Base-by-base conservation (phyloP, 2,888 invertebrate genomes). In the Sarcophaga caerulescens region DNA sequence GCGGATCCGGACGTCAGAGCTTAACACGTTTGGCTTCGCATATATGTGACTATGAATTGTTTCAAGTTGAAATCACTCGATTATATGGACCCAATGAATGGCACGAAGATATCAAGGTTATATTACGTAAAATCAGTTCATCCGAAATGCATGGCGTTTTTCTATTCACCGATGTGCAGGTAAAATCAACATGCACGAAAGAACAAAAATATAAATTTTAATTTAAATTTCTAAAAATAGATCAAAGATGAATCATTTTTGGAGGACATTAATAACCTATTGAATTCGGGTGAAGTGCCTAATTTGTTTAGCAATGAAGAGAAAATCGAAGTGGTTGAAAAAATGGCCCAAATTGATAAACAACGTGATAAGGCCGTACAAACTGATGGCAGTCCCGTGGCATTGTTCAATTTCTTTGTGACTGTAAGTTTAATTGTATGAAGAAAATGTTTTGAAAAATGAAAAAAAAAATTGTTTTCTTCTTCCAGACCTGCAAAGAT, bases 281-380 rank as follows among this genome's bases (percentile, higher is more conserved):
- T 99, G 66, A 98, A 98, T 92, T 96, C 97, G 0, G 98, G 98
- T 4, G 98, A 98, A 94, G 97, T 98, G 0, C 98, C 98, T 0
- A 98, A 98, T 93, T 94, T 99, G 75, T 98, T 97, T 90, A 94
- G 94, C 14, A 93, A 95, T 5, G 98, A 98, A 89, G 98, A 99
- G 91, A 97, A 97, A 92, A 95, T 96, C 3, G 98, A 99, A 90
- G 94, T 99, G 47, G 97, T 97, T 92, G 98, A 99, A 90, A 98
- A 97, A 93, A 98, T 99, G 98, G 94, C 97, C 90, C 94, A 96
- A 94, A 95, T 98, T 80, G 99, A 99, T 92, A 95, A 98, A 86
- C 98, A 97, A 90, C 94, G 97, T 23, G 98, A 98, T 90, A 97
- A 96, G 93, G 94, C 97, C 0, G 92, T 97, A 69, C 97, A 97